Base-by-base conservation (phyloP, 2,113 vertebrate genomes). In the Pao palembangensis region DNA sequence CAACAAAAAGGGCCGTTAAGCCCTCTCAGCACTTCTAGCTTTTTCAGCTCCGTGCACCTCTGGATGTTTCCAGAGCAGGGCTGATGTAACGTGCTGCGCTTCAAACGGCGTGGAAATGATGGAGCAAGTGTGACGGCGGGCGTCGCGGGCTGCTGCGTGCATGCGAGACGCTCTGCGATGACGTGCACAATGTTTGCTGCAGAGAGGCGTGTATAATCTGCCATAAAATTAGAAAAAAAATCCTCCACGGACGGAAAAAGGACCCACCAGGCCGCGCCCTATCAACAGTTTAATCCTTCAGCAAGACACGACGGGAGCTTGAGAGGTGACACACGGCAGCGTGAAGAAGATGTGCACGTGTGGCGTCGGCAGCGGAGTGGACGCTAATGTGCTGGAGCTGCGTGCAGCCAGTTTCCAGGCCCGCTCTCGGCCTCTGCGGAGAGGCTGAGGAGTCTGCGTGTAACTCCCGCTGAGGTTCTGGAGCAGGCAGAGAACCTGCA, bases 141-240 rank as follows among this genome's bases (percentile, higher is more conserved):
- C 80, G 70, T 83, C 80, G 79, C 61, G 18, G 59, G 64, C 73
- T 68, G 72, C 80, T 12, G 25, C 13, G 20, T 51, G 55, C 76
- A 49, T 62, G 69, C n/a, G 56, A 64, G 51, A 51, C 56, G 60
- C 51, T 50, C 2, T 50, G 71, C 65, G n/a, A 53, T 38, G 59
- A 81, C 53, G 62, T 61, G 80, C 70, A 76, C 77, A 38, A 47
- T 54, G 69, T 61, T 41, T 64, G 69, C 78, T 71, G 78, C 75
- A 73, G 25, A 67, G 76, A 73, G 67, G 71, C 61, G 66, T 67
- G 71, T 69, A 68, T 83, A 78, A 80, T 81, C 52, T 25, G 76
- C 55, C 57, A 72, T 59, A 64, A 71, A 78, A 74, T 72, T 65
- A 74, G 74, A 80, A 76, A 69, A 31, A 23, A 23, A 23, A 23